A percentile compares a stretch with the other conserved stretches of the same genome.
phyloP scores from a whole-genome alignment of 2,113 vertebrate species.

The Macquaria ambigua region DNA sequence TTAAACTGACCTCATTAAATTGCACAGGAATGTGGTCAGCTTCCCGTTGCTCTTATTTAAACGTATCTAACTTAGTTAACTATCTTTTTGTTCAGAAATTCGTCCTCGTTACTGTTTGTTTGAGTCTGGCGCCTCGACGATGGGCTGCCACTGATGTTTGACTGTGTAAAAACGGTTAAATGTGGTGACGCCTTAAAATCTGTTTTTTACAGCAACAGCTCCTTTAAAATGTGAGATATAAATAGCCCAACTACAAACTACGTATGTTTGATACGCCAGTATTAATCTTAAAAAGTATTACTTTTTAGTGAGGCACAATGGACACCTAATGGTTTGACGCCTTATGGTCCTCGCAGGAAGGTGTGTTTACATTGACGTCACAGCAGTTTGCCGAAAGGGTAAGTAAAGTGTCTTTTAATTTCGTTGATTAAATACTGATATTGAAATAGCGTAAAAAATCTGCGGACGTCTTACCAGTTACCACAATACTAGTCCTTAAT shows the following conservation, averaged over 20 bases:
- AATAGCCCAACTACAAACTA: accelerated
- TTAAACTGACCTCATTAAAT: conserved; percentile 9
- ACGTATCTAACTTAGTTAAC: accelerated
- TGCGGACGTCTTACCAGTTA: accelerated
- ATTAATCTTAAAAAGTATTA: not conserved
- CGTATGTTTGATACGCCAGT: accelerated
- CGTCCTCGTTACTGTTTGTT: conserved; percentile 14
- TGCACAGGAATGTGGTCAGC: not conserved
- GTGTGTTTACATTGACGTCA: conserved; percentile 78
- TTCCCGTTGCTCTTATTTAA: not conserved
- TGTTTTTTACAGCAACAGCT: accelerated
- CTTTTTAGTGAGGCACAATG: conserved; percentile 36
- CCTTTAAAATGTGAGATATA: accelerated
- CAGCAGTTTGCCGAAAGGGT: conserved; percentile 54
- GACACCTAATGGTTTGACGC: conserved; percentile 61
- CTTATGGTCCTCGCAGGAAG: conserved; percentile 58
- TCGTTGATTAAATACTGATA: conserved; percentile 14
- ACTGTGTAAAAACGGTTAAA: not conserved
- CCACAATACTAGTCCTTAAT: not conserved
- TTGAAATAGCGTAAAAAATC: accelerated
- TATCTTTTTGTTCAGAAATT: not conserved
- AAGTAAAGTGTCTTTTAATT: conserved; percentile 46
- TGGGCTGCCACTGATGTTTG: conserved; percentile 29
- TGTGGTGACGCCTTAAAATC: accelerated
- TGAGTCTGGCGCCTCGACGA: conserved; percentile 67